Percentiles rank a stretch among this genome's conserved stretches.
Conservation (phyloP, 2,113 vertebrate genomes). For the Agapornis roseicollis region DNA sequence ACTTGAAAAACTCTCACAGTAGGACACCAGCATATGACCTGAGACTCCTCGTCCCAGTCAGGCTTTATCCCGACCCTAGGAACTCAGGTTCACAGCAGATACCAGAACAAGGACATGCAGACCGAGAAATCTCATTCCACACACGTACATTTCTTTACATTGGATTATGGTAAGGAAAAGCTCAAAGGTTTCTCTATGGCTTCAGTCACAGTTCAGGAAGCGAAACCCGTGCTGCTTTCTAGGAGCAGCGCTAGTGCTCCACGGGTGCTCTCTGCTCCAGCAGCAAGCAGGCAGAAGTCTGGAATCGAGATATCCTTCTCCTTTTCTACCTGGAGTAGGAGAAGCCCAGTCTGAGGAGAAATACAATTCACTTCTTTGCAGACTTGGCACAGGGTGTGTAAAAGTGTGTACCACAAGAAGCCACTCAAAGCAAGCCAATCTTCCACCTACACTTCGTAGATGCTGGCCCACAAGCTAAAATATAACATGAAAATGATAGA, state of each 20-base stretch:
- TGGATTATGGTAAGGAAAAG: background rate
- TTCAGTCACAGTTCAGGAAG: background rate
- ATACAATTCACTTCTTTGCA: background rate
- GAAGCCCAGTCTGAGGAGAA: background rate
- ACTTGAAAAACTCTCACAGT: background rate
- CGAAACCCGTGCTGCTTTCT: accelerated
- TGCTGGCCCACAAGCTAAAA: background rate
- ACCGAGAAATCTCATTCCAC: background rate
- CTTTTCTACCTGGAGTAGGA: background rate
- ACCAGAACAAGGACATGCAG: background rate
- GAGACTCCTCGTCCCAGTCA: background rate
- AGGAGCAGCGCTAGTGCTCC: background rate
- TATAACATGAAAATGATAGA: background rate
- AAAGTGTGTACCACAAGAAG: background rate
- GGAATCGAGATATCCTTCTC: background rate
- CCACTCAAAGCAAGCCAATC: background rate
- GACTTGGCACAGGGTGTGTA: too few relatives aligned
- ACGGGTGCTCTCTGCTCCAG: background rate
- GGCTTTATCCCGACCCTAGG: background rate
- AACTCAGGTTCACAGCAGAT: background rate
- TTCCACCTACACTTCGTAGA: background rate
- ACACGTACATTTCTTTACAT: background rate
- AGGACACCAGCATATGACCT: background rate
- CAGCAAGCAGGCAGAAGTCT: background rate
- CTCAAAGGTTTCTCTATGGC: background rate